Evolutionary conservation across 2,888 invertebrate genomes (phyloP).

Genomic region (Myathropa florea): DNA sequence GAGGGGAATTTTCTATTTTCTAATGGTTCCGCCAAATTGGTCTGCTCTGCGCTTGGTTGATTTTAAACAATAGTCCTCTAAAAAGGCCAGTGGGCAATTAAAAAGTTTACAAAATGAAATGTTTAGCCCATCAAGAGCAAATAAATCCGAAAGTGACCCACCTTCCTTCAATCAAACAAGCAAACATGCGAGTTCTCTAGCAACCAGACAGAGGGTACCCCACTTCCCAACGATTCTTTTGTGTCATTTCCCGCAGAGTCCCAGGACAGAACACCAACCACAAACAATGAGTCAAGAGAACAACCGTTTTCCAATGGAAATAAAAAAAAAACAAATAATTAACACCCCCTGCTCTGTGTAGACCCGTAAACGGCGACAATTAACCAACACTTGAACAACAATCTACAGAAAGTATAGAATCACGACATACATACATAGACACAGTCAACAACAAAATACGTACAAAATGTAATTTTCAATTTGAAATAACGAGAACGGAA

Average conservation of each 20-base stretch:
- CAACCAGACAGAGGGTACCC: neutral
- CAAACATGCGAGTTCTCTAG: neutral
- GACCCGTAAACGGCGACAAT: slow-evolving; percentile 49
- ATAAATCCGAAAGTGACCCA: neutral
- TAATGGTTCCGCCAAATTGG: too few relatives aligned
- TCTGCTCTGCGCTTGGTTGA: too few relatives aligned
- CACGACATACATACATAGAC: neutral
- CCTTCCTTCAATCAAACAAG: neutral
- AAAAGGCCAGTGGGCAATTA: too few relatives aligned
- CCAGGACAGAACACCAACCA: neutral
- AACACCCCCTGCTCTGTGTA: slow-evolving; percentile 41
- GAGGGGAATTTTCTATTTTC: too few relatives aligned
- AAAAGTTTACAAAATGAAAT: too few relatives aligned
- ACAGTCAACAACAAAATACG: neutral
- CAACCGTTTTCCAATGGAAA: neutral
- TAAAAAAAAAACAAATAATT: neutral
- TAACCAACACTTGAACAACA: slow-evolving; percentile 56
- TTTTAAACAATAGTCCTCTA: too few relatives aligned
- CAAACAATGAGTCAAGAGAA: neutral
- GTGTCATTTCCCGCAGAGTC: neutral
- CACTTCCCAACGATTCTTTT: neutral
- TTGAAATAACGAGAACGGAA: slow-evolving; percentile 1
- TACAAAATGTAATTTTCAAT: slow-evolving; percentile 22
- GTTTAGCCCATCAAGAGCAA: too few relatives aligned
- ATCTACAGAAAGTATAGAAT: slow-evolving; percentile 15